Percentiles rank a stretch among this genome's conserved stretches.
Conservation (phyloP, 2,113 vertebrate species). For the Plotosus lineatus region DNA sequence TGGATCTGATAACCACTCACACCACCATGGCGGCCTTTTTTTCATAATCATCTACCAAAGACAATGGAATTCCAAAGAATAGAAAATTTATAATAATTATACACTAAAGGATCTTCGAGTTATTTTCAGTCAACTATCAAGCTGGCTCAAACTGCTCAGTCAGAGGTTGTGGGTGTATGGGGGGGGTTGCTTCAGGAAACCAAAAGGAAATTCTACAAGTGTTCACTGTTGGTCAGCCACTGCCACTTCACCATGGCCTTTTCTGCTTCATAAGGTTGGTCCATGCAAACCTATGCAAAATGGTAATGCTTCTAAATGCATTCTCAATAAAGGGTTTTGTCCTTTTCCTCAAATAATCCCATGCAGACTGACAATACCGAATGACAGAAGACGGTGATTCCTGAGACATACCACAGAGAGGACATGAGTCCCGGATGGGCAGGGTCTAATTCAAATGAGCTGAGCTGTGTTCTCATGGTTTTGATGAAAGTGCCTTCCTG, state of each 20-base stretch:
- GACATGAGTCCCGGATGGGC: conserved; percentile 31
- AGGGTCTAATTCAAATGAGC: conserved; percentile 32
- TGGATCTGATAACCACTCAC: too few relatives aligned
- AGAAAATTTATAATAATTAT: too few relatives aligned
- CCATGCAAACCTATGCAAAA: conserved; percentile 44
- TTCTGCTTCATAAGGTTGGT: conserved; percentile 5
- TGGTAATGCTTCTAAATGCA: conserved; percentile 33
- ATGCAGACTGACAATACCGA: neutral
- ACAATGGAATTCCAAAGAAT: neutral
- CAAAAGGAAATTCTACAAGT: conserved; percentile 41
- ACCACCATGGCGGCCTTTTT: too few relatives aligned
- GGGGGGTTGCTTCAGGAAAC: conserved; percentile 27
- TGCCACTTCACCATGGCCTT: conserved; percentile 19
- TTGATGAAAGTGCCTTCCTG: conserved; percentile 55
- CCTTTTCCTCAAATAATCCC: conserved; percentile 4
- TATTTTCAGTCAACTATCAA: conserved; percentile 36
- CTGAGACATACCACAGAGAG: neutral
- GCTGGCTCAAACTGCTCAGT: conserved; percentile 7
- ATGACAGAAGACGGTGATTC: neutral
- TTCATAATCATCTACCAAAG: neutral
- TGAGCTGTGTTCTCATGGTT: conserved; percentile 46
- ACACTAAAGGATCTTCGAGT: too few relatives aligned
- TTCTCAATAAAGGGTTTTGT: conserved; percentile 36
- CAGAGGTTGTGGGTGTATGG: conserved; percentile 32
- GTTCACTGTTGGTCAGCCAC: conserved; percentile 4